Conservation (phyloP, 2,797 vertebrate species). For the Bradypodion ventrale region DNA sequence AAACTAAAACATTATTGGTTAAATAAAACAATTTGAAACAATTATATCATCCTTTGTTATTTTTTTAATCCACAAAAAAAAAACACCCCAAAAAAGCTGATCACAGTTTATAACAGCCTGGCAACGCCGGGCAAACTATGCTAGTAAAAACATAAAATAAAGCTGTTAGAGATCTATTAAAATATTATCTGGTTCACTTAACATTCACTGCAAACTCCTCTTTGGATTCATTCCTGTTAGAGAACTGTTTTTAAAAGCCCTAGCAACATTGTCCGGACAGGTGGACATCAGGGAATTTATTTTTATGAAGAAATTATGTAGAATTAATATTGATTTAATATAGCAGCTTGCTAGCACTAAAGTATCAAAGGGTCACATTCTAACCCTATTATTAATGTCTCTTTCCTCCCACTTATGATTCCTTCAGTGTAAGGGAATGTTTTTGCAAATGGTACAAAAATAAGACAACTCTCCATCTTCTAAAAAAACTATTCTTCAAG, state of each 20-base stretch:
- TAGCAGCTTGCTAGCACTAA: conserved; percentile 45
- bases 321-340: conserved; percentile 68
- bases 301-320: conserved; percentile 60
- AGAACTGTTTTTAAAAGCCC: conserved; percentile 54
- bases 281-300: conserved; percentile 56
- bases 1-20: too few relatives aligned
- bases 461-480: conserved; percentile 8
- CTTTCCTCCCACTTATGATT: conserved; percentile 13
- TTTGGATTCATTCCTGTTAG: conserved; percentile 53
- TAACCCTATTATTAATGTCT: conserved; percentile 44
- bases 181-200: conserved; percentile 70
- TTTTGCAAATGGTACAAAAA: conserved; percentile 40
- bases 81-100: too few relatives aligned
- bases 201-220: conserved; percentile 57
- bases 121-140: too few relatives aligned
- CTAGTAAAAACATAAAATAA: conserved; percentile 66
- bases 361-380: conserved; percentile 44
- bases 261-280: conserved; percentile 32
- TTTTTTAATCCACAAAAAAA: too few relatives aligned
- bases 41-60: too few relatives aligned
- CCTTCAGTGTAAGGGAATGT: conserved; percentile 31
- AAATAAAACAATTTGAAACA: too few relatives aligned
- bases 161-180: conserved; percentile 67
- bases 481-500: conserved; percentile 62
- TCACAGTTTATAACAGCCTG: too few relatives aligned